Evolutionary conservation across 2,797 vertebrate species (phyloP).

Genomic region (Eidolon dupreanum): DNA sequence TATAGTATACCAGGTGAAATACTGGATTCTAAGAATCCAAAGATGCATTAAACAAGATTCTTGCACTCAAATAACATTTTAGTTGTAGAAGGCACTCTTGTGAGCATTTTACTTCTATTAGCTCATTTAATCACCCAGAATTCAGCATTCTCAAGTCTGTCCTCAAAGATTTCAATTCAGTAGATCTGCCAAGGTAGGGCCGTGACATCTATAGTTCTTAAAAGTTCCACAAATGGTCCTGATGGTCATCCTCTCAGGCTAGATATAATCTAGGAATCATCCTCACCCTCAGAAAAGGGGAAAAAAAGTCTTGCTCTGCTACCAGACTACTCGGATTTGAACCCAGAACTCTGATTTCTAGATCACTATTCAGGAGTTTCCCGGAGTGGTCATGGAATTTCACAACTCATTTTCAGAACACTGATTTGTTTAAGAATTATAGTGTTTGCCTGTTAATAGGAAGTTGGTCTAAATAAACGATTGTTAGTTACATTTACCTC

Average conservation of each 20-base stretch:
- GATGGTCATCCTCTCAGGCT: not conserved
- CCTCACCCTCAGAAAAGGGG: not conserved
- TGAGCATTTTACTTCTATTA: constrained; percentile 9
- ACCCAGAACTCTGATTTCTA: not conserved
- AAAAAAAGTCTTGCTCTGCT: not conserved
- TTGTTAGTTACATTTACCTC: not conserved
- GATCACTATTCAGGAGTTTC: not conserved
- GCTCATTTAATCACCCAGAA: not conserved
- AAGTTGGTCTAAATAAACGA: not conserved
- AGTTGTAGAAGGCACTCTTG: not conserved
- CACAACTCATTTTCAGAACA: not conserved
- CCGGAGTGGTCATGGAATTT: not conserved
- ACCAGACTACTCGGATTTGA: not conserved
- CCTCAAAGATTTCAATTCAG: constrained; percentile 6
- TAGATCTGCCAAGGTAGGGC: not conserved
- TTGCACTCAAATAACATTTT: not conserved
- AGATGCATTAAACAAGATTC: not conserved
- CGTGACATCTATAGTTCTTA: not conserved
- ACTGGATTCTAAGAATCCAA: not conserved
- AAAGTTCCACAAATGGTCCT: not conserved
- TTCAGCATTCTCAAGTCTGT: not conserved
- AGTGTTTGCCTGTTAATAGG: not conserved
- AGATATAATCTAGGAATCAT: not conserved
- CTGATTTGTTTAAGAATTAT: not conserved
- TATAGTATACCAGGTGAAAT: not conserved